phyloP scores from a whole-genome alignment of 1,140 invertebrate species.

The Drosophila baimaii region DNA sequence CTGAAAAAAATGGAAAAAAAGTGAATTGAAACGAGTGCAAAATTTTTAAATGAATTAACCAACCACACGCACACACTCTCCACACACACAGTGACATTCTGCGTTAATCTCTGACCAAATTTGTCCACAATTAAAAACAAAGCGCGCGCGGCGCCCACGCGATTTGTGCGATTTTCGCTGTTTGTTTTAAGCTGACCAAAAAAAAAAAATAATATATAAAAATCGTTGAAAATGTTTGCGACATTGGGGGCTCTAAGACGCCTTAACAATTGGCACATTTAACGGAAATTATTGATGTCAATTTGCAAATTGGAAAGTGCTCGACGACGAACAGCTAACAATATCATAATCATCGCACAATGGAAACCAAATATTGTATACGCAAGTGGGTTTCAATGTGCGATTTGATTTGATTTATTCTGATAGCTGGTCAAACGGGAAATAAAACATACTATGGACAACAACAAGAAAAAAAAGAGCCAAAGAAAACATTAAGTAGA shows the following conservation, averaged over 20 bases:
- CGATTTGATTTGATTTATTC: constrained; percentile 31
- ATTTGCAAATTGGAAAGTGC: constrained; percentile 76
- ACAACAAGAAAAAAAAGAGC: background rate
- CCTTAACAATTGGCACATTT: constrained; percentile 78
- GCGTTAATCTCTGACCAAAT: constrained; percentile 71
- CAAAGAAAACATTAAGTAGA: background rate
- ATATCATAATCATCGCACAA: constrained; percentile 39
- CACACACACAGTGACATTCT: constrained; percentile 5
- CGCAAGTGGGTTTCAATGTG: constrained; percentile 25
- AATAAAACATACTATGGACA: constrained; percentile 13
- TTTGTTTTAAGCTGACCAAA: constrained; percentile 69
- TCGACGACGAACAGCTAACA: constrained; percentile 28
- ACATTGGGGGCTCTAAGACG: constrained; percentile 52
- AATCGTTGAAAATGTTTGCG: constrained; percentile 24
- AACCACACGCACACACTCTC: constrained; percentile 5
- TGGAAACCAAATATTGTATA: constrained; percentile 10
- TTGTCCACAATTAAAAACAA: constrained; percentile 78
- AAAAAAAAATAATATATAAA: constrained; percentile 5
- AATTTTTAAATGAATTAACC: constrained; percentile 65
- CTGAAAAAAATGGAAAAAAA: constrained; percentile 7
- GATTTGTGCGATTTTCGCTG: constrained; percentile 46
- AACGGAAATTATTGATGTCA: constrained; percentile 78
- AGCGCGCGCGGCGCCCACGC: constrained; percentile 61
- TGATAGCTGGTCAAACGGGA: constrained; percentile 18
- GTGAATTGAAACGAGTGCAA: constrained; percentile 26